phyloP scores from a whole-genome alignment of 2,797 vertebrate species.

The Smutsia gigantea region DNA sequence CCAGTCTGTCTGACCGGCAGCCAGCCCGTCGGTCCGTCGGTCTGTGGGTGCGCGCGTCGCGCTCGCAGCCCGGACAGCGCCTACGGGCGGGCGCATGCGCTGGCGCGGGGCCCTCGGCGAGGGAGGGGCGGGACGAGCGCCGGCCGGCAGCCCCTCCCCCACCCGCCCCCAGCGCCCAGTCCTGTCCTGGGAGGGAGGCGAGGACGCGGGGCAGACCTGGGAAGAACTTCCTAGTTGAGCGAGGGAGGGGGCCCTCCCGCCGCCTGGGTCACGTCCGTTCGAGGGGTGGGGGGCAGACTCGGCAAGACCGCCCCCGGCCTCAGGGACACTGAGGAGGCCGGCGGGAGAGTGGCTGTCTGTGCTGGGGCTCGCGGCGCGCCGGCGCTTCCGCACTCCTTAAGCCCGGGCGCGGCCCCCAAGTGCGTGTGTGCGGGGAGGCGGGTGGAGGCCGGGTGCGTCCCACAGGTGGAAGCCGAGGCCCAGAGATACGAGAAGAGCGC shows the following conservation, averaged over 20 bases:
- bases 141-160: constrained; percentile 64
- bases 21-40: constrained; percentile 49
- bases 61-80: constrained; percentile 59
- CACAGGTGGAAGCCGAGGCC: neutral
- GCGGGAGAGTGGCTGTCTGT: neutral
- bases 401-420: neutral
- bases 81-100: constrained; percentile 79
- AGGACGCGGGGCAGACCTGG: neutral
- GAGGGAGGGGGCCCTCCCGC: neutral
- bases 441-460: neutral
- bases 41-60: constrained; percentile 41
- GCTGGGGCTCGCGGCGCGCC: neutral
- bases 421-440: neutral
- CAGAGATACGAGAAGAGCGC: neutral
- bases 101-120: constrained; percentile 37
- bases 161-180: neutral
- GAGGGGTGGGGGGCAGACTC: neutral
- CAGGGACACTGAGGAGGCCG: neutral
- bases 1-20: constrained; percentile 46
- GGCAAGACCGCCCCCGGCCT: neutral
- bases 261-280: neutral
- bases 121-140: constrained; percentile 61
- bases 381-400: neutral
- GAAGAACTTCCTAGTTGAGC: neutral
- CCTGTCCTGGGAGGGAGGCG: neutral